phyloP scores from a whole-genome alignment of 1,140 invertebrate species.

The Zaprionus taronus region DNA sequence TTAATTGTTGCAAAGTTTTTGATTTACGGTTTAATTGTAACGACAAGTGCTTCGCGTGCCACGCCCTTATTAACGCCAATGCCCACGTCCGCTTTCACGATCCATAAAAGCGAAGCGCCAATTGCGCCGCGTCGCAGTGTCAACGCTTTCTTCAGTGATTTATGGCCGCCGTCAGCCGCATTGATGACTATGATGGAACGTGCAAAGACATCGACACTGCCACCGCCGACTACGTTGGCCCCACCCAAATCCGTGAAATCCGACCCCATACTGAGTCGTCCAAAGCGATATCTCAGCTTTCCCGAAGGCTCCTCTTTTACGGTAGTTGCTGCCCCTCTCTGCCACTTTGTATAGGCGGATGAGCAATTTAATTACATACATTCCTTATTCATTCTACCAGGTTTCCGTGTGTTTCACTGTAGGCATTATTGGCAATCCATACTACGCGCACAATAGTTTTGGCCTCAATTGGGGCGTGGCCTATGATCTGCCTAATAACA shows the following conservation, averaged over 20 bases:
- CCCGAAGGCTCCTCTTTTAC: slow-evolving; percentile 83
- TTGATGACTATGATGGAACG: slow-evolving; percentile 73
- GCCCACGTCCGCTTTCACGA: slow-evolving; percentile 9
- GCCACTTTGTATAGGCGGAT: too few relatives aligned
- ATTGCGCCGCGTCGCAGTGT: slow-evolving; percentile 16
- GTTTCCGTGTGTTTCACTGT: slow-evolving; percentile 80
- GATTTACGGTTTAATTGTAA: slow-evolving; percentile 82
- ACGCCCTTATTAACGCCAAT: slow-evolving; percentile 31
- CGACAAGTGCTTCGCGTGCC: slow-evolving; percentile 56
- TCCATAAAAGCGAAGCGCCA: slow-evolving; percentile 39
- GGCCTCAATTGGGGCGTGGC: slow-evolving; percentile 89
- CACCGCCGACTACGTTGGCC: slow-evolving; percentile 32
- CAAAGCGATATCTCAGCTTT: slow-evolving; percentile 83
- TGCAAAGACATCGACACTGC: slow-evolving; percentile 43
- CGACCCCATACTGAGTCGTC: slow-evolving; percentile 61
- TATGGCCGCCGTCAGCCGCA: slow-evolving; percentile 56
- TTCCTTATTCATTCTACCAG: slow-evolving; percentile 47
- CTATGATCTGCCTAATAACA: slow-evolving; percentile 90
- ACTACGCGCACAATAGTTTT: slow-evolving; percentile 73
- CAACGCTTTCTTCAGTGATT: slow-evolving; percentile 54
- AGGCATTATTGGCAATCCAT: slow-evolving; percentile 81
- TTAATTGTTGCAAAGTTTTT: slow-evolving; percentile 81
- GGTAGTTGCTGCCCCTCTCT: slow-evolving; percentile 52
- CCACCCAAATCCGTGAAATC: slow-evolving; percentile 29
- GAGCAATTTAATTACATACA: slow-evolving; percentile 2